Evolutionary conservation across 2,797 vertebrate species (phyloP), one percentile per base, ranked within the genome.

Genomic region (Amazona ochrocephala): DNA sequence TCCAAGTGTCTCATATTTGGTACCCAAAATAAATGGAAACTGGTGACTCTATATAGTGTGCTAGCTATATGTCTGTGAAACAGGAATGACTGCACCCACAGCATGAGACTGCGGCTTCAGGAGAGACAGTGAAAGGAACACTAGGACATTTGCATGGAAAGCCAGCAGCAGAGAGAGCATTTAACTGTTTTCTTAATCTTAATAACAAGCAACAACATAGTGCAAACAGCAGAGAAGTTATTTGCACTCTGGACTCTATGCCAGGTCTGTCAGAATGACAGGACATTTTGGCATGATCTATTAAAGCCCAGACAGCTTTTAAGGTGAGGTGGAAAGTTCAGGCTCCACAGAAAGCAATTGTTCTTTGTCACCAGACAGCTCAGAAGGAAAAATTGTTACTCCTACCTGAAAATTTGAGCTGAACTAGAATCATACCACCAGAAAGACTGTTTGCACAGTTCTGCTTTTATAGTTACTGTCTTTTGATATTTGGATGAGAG

Each of bases 291-390:
- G 32, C 13, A 56, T 4, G 15, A 80, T 48, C 67, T 64, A 5
- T 68, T 72, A 76, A 88, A 86, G 26, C 47, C 78, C 7, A 2
- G 7, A 37, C 37, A 56, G n/a, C 19, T 90, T 94, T 91, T 78
- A 80, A 87, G 68, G 56, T 80, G 73, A 89, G 44, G 60, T 86
- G 51, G 56, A 82, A 94, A 93, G 85, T 84, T 93, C 82, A 93
- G 13, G 41, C 37, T 79, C 56, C 14, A 7, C 1, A 14, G 26
- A 87, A 24, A 56, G 53, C n/a, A 86, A 74, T 71, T 73, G 64
- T 79, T 77, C 87, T 76, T 90, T 79, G 41, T 84, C 72, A 84
- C 32, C 32, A 50, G 60, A 73, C 44, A 96, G 34, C 42, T 65
- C 77, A 61, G 58, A 84, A 73, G 44, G 67, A 88, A 86, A 89